Evolutionary conservation across 2,888 invertebrate genomes (phyloP).

Genomic region (Papilio demoleus): DNA sequence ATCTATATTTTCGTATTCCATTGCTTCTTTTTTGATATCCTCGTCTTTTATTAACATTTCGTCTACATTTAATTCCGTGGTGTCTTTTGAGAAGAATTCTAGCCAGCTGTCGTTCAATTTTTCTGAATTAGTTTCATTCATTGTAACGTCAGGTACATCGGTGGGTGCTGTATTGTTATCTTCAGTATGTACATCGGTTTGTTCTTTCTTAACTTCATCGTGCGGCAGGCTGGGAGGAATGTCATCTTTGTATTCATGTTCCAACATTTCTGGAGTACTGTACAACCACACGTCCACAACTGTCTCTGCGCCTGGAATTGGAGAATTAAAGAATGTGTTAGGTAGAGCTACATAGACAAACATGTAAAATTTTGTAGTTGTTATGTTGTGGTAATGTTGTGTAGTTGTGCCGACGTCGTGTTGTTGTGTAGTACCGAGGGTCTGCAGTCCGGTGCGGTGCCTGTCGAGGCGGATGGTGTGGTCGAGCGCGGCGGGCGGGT

Average conservation of each 20-base stretch:
- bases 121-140: conserved; percentile 44
- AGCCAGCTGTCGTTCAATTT: conserved; percentile 65
- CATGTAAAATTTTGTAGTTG: not conserved
- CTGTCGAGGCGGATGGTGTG: conserved; percentile 92
- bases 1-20: conserved; percentile 37
- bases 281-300: conserved; percentile 88
- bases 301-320: conserved; percentile 90
- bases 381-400: not conserved
- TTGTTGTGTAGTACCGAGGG: conserved; percentile 81
- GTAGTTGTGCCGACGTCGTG: not conserved
- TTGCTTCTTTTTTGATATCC: conserved; percentile 57
- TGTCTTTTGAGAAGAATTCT: conserved; percentile 71
- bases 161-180: conserved; percentile 40
- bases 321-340: not conserved
- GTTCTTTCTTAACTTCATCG: not conserved
- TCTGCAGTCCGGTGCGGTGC: conserved; percentile 92
- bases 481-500: conserved; percentile 90
- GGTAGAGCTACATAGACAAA: not conserved
- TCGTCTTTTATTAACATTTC: conserved; percentile 74
- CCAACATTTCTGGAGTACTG: conserved; percentile 73
- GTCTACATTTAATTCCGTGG: conserved; percentile 69
- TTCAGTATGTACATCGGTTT: conserved; percentile 10
- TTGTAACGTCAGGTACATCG: conserved; percentile 38
- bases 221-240: not conserved
- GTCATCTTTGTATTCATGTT: conserved; percentile 65